Conservation (phyloP, 2,113 vertebrate genomes). For the Casuarius casuarius region DNA sequence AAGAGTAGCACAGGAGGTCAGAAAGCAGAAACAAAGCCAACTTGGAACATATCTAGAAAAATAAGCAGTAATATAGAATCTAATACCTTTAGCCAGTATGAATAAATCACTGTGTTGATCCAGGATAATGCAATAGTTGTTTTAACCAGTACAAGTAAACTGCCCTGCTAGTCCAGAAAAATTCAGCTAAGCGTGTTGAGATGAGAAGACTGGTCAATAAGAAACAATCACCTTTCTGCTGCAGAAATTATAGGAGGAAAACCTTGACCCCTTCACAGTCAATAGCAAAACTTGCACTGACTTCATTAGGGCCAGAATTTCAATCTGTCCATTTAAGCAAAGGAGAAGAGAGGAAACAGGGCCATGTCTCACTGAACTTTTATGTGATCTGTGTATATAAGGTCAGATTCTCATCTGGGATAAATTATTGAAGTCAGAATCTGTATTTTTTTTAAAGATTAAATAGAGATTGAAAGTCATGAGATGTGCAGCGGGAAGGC, state of each 20-base stretch:
- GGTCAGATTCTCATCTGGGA: slow-evolving; percentile 48
- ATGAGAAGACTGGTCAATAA: not conserved
- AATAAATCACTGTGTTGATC: not conserved
- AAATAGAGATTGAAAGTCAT: not conserved
- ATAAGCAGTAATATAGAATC: not conserved
- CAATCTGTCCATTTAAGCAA: slow-evolving; percentile 1
- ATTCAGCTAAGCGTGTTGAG: not conserved
- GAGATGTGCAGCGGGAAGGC: slow-evolving; percentile 25
- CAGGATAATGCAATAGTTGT: not conserved
- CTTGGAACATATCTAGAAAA: not conserved
- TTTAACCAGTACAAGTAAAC: not conserved
- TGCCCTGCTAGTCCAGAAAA: not conserved
- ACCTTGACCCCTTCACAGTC: not conserved
- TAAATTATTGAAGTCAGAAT: slow-evolving; percentile 42
- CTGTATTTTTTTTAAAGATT: not conserved
- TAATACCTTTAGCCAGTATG: not conserved
- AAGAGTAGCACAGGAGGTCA: not conserved
- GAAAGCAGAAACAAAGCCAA: not conserved
- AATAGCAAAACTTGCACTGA: not conserved
- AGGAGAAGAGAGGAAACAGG: slow-evolving; percentile 3
- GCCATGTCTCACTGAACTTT: slow-evolving; percentile 30
- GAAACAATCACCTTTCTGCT: not conserved
- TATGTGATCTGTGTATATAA: not conserved
- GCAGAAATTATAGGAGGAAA: not conserved
- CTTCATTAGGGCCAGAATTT: slow-evolving; percentile 24